Evolutionary conservation across 2,797 vertebrate species (phyloP).

Genomic region (Novumbra hubbsi): DNA sequence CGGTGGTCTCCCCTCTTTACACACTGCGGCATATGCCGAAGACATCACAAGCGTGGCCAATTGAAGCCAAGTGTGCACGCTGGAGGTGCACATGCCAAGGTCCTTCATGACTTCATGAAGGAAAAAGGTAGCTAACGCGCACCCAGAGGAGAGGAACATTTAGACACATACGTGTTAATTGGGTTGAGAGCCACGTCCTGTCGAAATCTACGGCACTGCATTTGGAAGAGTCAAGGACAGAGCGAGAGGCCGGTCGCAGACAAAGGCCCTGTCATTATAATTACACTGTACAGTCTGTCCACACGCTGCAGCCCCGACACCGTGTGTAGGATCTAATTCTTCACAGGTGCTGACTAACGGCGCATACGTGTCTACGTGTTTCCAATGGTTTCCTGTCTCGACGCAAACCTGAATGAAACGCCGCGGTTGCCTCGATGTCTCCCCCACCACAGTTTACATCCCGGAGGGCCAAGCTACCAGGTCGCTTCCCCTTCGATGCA

Average conservation of each 20-base stretch:
- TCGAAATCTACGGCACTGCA: constrained; percentile 50
- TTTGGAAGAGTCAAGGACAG: background rate
- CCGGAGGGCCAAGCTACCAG: constrained; percentile 19
- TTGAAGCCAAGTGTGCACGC: constrained; percentile 59
- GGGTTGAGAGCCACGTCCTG: constrained; percentile 66
- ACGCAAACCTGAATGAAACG: background rate
- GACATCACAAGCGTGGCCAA: constrained; percentile 45
- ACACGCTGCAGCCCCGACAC: constrained; percentile 40
- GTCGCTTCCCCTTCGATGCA: constrained; percentile 30
- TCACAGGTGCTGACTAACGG: constrained; percentile 56
- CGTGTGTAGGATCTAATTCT: constrained; percentile 47
- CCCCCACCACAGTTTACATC: constrained; percentile 23
- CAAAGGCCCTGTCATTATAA: constrained; percentile 49
- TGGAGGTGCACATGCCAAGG: constrained; percentile 32
- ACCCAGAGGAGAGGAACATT: constrained; percentile 38
- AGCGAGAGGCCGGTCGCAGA: background rate
- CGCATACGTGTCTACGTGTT: constrained; percentile 31
- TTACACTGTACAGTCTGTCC: constrained; percentile 60
- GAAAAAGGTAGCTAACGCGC: constrained; percentile 54
- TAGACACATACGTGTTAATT: constrained; percentile 64
- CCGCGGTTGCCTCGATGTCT: constrained; percentile 1
- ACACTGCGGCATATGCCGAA: constrained; percentile 31
- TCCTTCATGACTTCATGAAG: constrained; percentile 54
- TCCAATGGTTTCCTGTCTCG: background rate
- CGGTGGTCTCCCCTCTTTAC: constrained; percentile 37